Evolutionary conservation across 92 coral and sea anemone genomes (phyloP), one percentile per base, ranked within the genome.

Genomic region (Actinostola sp.): DNA sequence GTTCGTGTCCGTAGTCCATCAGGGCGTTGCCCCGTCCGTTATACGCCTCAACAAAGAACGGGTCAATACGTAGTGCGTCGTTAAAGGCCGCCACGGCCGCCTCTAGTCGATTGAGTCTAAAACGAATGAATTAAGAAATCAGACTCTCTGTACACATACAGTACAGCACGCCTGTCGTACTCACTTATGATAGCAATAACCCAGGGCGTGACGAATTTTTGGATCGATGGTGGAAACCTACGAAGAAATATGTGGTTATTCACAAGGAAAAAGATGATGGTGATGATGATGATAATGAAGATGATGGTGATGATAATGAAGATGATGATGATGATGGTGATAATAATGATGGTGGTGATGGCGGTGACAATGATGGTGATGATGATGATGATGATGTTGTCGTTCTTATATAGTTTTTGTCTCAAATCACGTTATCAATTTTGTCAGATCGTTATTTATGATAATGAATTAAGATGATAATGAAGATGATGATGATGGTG

Each of bases 1-100:
- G 85, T 30, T 82, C 88, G 66, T 94, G 97, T 16, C 95, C 97
- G 76, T 68, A 94, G 72, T 94, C 98, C 98, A 94, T 94, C 49
- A 94, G 70, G 23, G 92, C 88, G 77, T 94, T 94, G n/a, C 98
- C 98, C 0, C 98, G 89, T 11, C 95, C 97, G 52, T 92, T 94
- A 72, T 88, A 94, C 0, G 98, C 97, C 75, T 94, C 96, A 9
- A 92, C 93, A 42, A 94, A 94, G 85, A 94, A 94, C 16, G 98
- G 92, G 64, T 94, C 97, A 16, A 88, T 79, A 14, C 84, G 80
- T 25, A 94, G 70, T 4, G 98, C 95, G 57, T 92, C 97, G 25
- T 84, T 82, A 72, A 75, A 94, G 0, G 95, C 79, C 15, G 83
- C 74, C 23, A 94, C 98, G 9, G 98, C 89, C 42, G 88, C 88